Percentiles rank a stretch among this genome's conserved stretches.
phyloP scores from a whole-genome alignment of 2,888 invertebrate genomes.

The Harpalus rufipes region DNA sequence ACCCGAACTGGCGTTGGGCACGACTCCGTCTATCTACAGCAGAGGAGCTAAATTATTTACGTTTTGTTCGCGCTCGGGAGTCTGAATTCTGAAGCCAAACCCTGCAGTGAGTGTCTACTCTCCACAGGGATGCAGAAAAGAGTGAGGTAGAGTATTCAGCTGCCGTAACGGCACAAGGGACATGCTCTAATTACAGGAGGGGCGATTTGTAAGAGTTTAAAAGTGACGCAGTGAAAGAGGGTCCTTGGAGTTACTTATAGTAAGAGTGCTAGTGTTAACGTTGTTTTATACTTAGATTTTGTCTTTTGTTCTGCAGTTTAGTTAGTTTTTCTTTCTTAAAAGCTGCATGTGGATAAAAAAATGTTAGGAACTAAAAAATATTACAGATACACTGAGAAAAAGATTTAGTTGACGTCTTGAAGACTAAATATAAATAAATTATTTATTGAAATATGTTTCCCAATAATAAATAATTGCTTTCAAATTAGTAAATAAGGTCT shows the following conservation, averaged over 20 bases:
- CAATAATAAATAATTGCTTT: no score
- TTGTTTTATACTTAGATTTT: no score
- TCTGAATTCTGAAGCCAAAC: slow-evolving; percentile 1
- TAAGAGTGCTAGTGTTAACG: background rate
- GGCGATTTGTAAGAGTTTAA: slow-evolving; percentile 33
- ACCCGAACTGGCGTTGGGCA: background rate
- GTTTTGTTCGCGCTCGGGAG: slow-evolving; percentile 53
- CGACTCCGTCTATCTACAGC: slow-evolving; percentile 14
- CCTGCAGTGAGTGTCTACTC: background rate
- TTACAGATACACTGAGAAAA: no score
- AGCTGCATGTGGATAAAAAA: no score
- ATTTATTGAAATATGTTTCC: no score
- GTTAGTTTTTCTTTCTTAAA: no score
- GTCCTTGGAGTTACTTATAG: background rate
- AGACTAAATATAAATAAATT: no score
- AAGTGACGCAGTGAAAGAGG: slow-evolving; percentile 8
- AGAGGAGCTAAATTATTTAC: slow-evolving; percentile 59
- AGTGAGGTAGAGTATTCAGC: slow-evolving; percentile 40
- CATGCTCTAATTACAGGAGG: slow-evolving; percentile 60
- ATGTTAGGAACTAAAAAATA: no score
- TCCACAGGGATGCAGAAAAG: background rate
- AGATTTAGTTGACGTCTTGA: no score
- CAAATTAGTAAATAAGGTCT: no score
- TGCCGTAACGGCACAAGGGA: slow-evolving; percentile 55
- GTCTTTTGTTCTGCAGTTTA: no score